These are phyloP conservation scores for Sminthurinus aureus DNA, from an alignment of 2,888 invertebrate species.

Conservation along the genomic window DNA sequence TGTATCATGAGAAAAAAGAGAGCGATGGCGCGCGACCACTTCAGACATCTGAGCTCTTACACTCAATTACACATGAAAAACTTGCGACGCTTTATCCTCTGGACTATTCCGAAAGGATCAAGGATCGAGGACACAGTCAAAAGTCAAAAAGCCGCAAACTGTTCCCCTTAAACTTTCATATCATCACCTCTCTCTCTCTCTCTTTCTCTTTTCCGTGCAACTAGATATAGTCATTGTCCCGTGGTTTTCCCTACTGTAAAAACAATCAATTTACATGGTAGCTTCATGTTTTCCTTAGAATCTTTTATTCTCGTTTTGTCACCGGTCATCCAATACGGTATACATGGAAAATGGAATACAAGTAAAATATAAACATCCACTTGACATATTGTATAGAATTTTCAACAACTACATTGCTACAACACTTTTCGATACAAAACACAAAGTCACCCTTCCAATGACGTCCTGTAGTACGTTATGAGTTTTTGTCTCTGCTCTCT, in stretches of 20 bases:
- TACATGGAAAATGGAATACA: too few relatives aligned
- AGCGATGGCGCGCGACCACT: constrained; percentile 53
- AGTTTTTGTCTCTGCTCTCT: too few relatives aligned
- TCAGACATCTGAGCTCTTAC: constrained; percentile 53
- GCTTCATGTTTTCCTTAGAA: constrained; percentile 45
- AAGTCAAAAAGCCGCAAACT: constrained; percentile 28
- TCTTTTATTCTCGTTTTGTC: constrained; percentile 36
- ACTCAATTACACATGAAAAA: constrained; percentile 54
- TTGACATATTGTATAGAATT: too few relatives aligned
- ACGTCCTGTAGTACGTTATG: too few relatives aligned
- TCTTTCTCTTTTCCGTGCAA: too few relatives aligned
- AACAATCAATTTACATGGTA: constrained; percentile 49
- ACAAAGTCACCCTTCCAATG: too few relatives aligned
- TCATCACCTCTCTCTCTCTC: constrained; percentile 16
- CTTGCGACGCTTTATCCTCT: constrained; percentile 32
- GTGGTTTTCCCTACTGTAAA: constrained; percentile 42
- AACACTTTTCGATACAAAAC: too few relatives aligned
- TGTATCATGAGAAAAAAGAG: constrained; percentile 30
- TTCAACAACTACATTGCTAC: too few relatives aligned
- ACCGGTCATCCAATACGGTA: not conserved
- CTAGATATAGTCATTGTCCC: too few relatives aligned
- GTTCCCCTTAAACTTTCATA: constrained; percentile 33
- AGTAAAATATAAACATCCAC: too few relatives aligned
- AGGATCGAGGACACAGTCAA: constrained; percentile 1
- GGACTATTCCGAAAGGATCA: too few relatives aligned